phyloP scores from a whole-genome alignment of 1,140 invertebrate genomes.

The Portunus trituberculatus region DNA sequence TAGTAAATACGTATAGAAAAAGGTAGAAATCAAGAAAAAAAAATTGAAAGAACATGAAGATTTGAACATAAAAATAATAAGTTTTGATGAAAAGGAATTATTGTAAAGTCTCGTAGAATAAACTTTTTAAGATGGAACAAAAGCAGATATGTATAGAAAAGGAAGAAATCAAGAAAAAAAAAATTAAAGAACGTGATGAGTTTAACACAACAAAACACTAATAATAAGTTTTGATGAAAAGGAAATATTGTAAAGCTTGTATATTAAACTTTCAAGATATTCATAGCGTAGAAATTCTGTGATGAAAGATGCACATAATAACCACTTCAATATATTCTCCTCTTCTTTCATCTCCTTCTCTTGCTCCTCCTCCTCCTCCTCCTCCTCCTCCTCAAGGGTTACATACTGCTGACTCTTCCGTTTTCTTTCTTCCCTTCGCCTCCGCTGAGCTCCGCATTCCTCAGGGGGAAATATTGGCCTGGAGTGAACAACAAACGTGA shows the following conservation, averaged over 20 bases:
- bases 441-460: not conserved
- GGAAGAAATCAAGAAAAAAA: not conserved
- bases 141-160: too few relatives aligned
- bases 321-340: not conserved
- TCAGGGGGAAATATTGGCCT: not conserved
- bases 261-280: too few relatives aligned
- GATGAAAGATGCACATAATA: too few relatives aligned
- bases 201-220: too few relatives aligned
- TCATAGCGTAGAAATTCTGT: too few relatives aligned
- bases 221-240: too few relatives aligned
- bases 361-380: not conserved
- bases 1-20: too few relatives aligned
- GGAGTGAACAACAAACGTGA: not conserved
- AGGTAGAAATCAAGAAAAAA: not conserved
- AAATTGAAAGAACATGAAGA: not conserved
- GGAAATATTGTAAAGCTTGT: too few relatives aligned
- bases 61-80: too few relatives aligned
- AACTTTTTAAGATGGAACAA: too few relatives aligned
- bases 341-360: not conserved
- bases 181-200: not conserved
- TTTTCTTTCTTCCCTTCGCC: not conserved
- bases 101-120: too few relatives aligned
- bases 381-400: not conserved
- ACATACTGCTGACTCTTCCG: not conserved
- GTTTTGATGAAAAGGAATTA: too few relatives aligned